Percentiles rank a stretch among this genome's conserved stretches.
These are phyloP conservation scores for Eleginops maclovinus DNA, from an alignment of 2,113 vertebrate species.

Conservation along the genomic window DNA sequence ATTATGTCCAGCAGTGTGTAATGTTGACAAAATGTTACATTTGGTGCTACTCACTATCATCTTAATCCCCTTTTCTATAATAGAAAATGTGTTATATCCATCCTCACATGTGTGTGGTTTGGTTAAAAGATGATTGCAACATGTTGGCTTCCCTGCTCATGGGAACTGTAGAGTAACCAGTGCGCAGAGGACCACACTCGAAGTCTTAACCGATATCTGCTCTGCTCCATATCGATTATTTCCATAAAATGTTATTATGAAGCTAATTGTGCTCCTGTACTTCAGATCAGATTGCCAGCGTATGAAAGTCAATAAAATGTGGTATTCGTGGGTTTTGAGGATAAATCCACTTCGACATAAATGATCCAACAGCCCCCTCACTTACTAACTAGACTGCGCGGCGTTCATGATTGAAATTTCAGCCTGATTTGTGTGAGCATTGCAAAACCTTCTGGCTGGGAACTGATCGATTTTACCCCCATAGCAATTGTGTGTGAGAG, in stretches of 20 bases:
- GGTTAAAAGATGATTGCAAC: constrained; percentile 70
- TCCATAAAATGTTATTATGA: constrained; percentile 76
- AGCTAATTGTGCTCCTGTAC: constrained; percentile 74
- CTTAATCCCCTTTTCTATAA: not conserved
- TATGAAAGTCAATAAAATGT: constrained; percentile 80
- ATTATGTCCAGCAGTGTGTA: not conserved
- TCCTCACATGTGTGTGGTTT: constrained; percentile 54
- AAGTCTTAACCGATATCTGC: constrained; percentile 69
- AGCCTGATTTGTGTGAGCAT: constrained; percentile 55
- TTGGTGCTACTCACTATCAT: not conserved
- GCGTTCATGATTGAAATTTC: constrained; percentile 50
- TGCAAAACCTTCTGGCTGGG: constrained; percentile 67
- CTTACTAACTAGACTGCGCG: constrained; percentile 40
- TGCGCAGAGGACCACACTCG: constrained; percentile 84
- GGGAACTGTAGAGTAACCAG: constrained; percentile 69
- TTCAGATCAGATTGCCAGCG: constrained; percentile 67
- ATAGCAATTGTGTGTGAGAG: constrained; percentile 58
- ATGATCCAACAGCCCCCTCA: constrained; percentile 67
- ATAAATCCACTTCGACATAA: constrained; percentile 69
- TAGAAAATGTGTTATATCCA: constrained; percentile 28
- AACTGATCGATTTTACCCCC: constrained; percentile 60
- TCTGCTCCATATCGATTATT: constrained; percentile 74
- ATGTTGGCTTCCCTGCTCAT: constrained; percentile 60
- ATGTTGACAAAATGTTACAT: not conserved
- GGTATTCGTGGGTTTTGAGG: constrained; percentile 72